Percentiles rank a stretch among this genome's conserved stretches.
These are phyloP conservation scores for Tolypeutes matacus DNA, from an alignment of 2,797 vertebrate species.

Conservation along the genomic window DNA sequence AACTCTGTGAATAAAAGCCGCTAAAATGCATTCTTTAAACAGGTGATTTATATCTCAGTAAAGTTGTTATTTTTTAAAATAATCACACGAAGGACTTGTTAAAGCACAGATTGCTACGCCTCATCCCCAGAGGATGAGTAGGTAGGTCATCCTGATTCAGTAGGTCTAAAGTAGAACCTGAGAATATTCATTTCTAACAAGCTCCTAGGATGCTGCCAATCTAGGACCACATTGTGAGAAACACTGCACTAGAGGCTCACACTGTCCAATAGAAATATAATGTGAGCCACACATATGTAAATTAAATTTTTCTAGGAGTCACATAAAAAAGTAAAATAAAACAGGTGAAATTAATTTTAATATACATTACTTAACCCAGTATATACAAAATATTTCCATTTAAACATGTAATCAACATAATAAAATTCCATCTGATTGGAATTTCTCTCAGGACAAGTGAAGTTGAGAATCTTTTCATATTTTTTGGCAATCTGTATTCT, in stretches of 20 bases:
- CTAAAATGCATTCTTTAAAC: background rate
- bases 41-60: background rate
- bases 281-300: no score
- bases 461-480: background rate
- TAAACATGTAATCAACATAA: background rate
- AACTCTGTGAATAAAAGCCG: background rate
- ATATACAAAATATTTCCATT: background rate
- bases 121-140: background rate
- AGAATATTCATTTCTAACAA: background rate
- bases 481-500: slow-evolving; percentile 36
- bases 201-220: background rate
- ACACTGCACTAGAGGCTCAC: background rate
- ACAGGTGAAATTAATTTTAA: background rate
- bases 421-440: slow-evolving; percentile 7
- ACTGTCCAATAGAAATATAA: background rate
- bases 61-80: background rate
- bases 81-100: background rate
- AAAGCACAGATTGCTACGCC: background rate
- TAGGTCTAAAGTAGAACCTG: background rate
- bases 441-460: background rate
- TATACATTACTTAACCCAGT: background rate
- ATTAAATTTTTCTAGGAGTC: background rate
- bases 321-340: background rate
- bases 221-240: background rate
- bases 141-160: background rate